Percentiles rank a stretch among this genome's conserved stretches.
Conservation (phyloP, 2,888 invertebrate genomes). For the Drosophila percnosoma region DNA sequence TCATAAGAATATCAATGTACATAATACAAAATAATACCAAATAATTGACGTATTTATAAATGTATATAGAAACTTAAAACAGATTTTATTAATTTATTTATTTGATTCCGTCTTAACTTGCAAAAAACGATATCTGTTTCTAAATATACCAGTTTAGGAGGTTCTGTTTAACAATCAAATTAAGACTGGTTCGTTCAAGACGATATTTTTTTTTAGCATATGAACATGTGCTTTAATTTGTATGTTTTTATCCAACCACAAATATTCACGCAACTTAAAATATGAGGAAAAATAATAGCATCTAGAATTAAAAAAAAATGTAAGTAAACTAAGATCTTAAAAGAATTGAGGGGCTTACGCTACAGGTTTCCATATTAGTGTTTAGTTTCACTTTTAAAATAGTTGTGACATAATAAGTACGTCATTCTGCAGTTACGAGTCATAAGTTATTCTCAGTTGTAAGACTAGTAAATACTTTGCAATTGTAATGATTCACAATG, state of each 20-base stretch:
- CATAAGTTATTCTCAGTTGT: background rate
- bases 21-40: background rate
- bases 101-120: background rate
- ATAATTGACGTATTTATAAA: background rate
- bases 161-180: background rate
- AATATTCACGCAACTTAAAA: background rate
- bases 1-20: background rate
- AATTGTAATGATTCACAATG: conserved; percentile 3
- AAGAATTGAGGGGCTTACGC: background rate
- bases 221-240: background rate
- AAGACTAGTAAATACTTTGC: background rate
- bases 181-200: background rate
- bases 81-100: background rate
- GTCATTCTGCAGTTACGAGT: background rate
- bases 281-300: no score
- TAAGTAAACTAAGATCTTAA: no score
- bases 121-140: no score
- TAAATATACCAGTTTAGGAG: background rate
- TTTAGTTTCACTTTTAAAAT: background rate
- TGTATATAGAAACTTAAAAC: background rate
- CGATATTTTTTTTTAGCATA: background rate
- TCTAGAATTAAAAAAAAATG: no score
- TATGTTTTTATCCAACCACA: background rate
- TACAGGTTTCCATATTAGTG: no score
- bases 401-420: no score